Conservation (phyloP, 2,888 invertebrate species). For the Girardia tigrina region DNA sequence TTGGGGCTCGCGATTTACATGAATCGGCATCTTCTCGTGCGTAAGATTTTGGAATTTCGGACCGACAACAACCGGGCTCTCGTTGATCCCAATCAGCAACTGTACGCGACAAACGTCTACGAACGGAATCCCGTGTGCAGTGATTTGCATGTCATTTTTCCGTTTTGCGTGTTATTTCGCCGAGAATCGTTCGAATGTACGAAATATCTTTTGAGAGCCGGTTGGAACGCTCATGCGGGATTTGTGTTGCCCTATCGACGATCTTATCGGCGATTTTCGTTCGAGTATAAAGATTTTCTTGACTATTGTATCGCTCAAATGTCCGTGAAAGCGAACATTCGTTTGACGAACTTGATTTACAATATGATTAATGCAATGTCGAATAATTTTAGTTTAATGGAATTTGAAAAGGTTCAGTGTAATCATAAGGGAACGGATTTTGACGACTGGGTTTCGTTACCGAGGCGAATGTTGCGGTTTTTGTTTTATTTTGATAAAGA, state of each 20-base stretch:
- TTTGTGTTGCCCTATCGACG: conserved; percentile 28
- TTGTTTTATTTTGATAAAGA: conserved; percentile 24
- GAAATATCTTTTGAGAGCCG: neutral
- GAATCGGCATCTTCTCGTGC: neutral
- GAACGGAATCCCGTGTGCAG: neutral
- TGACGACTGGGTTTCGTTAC: conserved; percentile 25
- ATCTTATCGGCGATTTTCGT: conserved; percentile 13
- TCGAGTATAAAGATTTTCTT: conserved; percentile 16
- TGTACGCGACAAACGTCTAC: neutral
- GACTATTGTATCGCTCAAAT: conserved; percentile 29
- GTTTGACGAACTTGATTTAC: neutral
- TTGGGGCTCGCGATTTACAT: conserved; percentile 26
- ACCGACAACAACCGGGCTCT: neutral
- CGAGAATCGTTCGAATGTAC: conserved; percentile 13
- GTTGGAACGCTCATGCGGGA: conserved; percentile 20
- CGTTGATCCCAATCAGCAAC: conserved; percentile 8
- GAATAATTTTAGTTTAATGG: conserved; percentile 18
- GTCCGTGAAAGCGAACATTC: conserved; percentile 12
- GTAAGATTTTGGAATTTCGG: conserved; percentile 12
- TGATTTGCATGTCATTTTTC: conserved; percentile 29
- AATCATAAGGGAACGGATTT: conserved; percentile 9
- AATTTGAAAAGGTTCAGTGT: conserved; percentile 21
- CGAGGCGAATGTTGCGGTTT: conserved; percentile 21
- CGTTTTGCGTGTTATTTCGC: conserved; percentile 19
- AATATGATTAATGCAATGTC: neutral